These are phyloP conservation scores for Ictalurus furcatus DNA, from an alignment of 2,113 vertebrate genomes.

Conservation along the genomic window DNA sequence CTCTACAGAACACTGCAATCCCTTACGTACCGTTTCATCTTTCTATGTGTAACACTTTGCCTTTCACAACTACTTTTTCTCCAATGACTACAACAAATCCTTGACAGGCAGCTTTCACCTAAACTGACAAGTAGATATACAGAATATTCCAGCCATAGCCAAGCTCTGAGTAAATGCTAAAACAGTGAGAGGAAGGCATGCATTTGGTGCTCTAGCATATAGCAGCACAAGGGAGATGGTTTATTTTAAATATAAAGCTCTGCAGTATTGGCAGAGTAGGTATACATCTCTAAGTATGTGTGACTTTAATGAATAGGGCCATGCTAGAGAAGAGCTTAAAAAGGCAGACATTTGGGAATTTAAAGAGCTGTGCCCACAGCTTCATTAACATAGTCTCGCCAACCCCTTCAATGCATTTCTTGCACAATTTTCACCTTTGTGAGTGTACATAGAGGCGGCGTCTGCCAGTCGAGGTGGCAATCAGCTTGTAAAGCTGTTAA, in stretches of 20 bases:
- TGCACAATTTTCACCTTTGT: conserved; percentile 63
- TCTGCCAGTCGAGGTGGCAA: conserved; percentile 59
- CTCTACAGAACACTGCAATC: background rate
- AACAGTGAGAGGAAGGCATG: background rate
- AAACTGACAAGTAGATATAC: conserved; percentile 31
- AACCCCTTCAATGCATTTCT: conserved; percentile 65
- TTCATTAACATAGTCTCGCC: conserved; percentile 61
- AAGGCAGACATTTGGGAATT: conserved; percentile 33
- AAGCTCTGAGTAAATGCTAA: background rate
- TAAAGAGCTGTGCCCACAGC: conserved; percentile 45
- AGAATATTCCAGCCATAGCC: conserved; percentile 7
- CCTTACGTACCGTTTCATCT: background rate
- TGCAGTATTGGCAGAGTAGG: background rate
- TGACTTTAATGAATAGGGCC: conserved; percentile 50
- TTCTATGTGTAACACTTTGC: background rate
- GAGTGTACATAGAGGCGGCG: conserved; percentile 53
- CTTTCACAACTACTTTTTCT: conserved; percentile 5
- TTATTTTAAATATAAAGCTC: background rate
- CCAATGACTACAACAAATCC: background rate
- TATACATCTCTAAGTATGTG: background rate
- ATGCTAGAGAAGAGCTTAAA: conserved; percentile 59
- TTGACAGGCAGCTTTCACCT: conserved; percentile 18
- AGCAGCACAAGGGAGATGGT: background rate
- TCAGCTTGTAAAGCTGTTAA: conserved; percentile 57
- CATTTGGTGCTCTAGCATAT: background rate